phyloP scores from a whole-genome alignment of 1,140 invertebrate species.

The Cydia pomonella region DNA sequence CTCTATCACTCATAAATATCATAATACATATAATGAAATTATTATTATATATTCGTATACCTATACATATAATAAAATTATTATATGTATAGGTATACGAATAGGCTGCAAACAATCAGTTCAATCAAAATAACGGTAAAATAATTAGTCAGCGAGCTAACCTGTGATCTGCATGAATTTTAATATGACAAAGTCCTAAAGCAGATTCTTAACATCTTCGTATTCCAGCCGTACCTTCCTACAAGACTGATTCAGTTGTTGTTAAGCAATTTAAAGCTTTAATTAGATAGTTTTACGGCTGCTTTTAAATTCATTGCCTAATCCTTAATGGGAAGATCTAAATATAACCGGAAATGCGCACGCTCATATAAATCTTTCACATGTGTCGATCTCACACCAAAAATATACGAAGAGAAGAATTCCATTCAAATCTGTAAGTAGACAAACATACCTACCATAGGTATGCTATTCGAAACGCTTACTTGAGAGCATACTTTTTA shows the following conservation, averaged over 20 bases:
- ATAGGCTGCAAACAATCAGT: not conserved
- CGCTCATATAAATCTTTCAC: constrained; percentile 19
- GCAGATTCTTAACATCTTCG: not conserved
- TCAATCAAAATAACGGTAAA: not conserved
- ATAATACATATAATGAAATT: too few relatives aligned
- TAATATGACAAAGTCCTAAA: not conserved
- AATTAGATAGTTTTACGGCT: not conserved
- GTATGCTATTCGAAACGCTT: not conserved
- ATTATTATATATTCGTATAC: too few relatives aligned
- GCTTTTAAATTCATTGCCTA: not conserved
- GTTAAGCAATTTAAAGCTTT: not conserved
- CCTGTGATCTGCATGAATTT: not conserved
- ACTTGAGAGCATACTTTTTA: not conserved
- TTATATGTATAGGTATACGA: too few relatives aligned
- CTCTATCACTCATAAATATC: too few relatives aligned
- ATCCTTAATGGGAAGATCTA: constrained; percentile 18
- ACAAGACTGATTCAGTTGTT: not conserved
- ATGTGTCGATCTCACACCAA: constrained; percentile 19
- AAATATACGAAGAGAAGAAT: constrained; percentile 14
- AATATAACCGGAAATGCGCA: constrained; percentile 19
- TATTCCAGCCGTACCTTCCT: not conserved
- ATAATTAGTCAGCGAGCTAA: not conserved
- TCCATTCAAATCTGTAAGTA: not conserved
- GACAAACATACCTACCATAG: not conserved
- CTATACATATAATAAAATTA: too few relatives aligned